phyloP scores from a whole-genome alignment of 2,113 vertebrate genomes.

The Taurulus bubalis region DNA sequence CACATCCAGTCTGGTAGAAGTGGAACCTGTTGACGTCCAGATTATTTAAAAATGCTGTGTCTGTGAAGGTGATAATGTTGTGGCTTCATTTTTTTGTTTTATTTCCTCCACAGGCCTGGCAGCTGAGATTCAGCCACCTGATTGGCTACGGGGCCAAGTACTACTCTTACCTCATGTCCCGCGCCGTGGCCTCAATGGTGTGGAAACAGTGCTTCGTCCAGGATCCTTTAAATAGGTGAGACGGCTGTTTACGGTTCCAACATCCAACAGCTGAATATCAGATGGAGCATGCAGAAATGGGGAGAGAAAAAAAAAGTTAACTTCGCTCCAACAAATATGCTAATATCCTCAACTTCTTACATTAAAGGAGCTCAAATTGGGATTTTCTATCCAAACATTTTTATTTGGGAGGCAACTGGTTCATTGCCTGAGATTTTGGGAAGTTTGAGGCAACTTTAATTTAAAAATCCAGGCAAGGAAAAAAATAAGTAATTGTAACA shows the following conservation, averaged over 20 bases:
- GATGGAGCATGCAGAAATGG: background rate
- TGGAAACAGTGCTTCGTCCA: conserved; percentile 95
- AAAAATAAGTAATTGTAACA: background rate
- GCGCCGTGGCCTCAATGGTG: conserved; percentile 97
- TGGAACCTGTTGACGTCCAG: conserved; percentile 1
- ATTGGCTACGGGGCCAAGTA: conserved; percentile 98
- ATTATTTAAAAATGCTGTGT: background rate
- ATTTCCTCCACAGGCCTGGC: conserved; percentile 90
- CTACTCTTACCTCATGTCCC: conserved; percentile 98
- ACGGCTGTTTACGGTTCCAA: background rate
- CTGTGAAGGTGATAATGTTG: background rate
- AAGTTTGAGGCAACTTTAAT: no score
- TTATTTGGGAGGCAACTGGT: background rate
- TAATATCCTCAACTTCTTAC: background rate
- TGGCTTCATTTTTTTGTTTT: background rate
- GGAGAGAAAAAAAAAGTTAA: no score
- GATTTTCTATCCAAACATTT: background rate
- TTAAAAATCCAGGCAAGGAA: background rate
- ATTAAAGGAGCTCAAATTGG: background rate
- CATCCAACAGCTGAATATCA: background rate
- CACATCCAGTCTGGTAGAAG: background rate
- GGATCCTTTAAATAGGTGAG: conserved; percentile 94
- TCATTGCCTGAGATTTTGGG: background rate
- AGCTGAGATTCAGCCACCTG: conserved; percentile 96
- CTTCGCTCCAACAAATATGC: background rate